These are phyloP conservation scores for Malachius bipustulatus DNA, from an alignment of 2,888 invertebrate species.

Conservation along the genomic window DNA sequence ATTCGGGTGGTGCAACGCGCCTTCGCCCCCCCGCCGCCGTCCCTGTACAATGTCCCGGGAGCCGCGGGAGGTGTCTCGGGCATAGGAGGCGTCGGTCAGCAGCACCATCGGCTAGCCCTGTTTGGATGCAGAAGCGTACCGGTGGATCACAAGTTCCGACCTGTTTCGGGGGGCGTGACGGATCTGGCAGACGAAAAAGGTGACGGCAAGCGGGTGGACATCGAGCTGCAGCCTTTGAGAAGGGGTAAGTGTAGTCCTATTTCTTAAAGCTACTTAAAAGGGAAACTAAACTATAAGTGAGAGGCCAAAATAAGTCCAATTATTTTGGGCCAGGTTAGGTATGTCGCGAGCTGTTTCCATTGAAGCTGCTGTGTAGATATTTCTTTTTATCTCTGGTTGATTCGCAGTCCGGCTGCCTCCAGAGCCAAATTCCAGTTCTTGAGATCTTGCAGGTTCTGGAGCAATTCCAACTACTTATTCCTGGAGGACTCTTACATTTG, in stretches of 20 bases:
- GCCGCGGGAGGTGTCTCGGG: conserved; percentile 14
- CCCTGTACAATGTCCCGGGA: conserved; percentile 30
- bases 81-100: conserved; percentile 23
- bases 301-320: too few relatives aligned
- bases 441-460: too few relatives aligned
- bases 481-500: too few relatives aligned
- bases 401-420: too few relatives aligned
- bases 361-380: too few relatives aligned
- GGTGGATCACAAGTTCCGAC: conserved; percentile 23
- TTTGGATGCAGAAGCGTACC: conserved; percentile 32
- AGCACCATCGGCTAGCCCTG: conserved; percentile 28
- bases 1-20: conserved; percentile 67
- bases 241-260: background rate
- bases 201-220: background rate
- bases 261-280: too few relatives aligned
- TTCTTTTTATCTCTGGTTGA: too few relatives aligned
- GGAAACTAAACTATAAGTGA: too few relatives aligned
- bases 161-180: conserved; percentile 18
- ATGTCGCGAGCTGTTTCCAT: too few relatives aligned
- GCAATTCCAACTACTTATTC: too few relatives aligned
- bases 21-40: conserved; percentile 35
- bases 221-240: background rate
- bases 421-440: too few relatives aligned
- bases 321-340: too few relatives aligned
- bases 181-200: conserved; percentile 5